Evolutionary conservation across 2,888 invertebrate genomes (phyloP).

Genomic region (Idaea dimidiata): DNA sequence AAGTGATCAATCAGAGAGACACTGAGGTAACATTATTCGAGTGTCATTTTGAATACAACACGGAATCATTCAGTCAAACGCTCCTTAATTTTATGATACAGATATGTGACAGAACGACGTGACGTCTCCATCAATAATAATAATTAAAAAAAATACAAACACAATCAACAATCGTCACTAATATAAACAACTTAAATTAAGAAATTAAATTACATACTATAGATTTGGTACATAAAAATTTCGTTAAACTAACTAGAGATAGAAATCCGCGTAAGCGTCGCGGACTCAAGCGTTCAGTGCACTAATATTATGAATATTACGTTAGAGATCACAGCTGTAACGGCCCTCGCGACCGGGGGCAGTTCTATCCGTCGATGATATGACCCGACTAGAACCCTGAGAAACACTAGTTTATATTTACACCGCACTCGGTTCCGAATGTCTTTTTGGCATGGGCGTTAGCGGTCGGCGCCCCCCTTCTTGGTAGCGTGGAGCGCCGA

Average conservation of each 20-base stretch:
- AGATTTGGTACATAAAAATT: conserved; percentile 79
- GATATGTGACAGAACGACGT: conserved; percentile 60
- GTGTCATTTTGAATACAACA: conserved; percentile 31
- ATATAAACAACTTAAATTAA: conserved; percentile 74
- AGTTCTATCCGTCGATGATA: conserved; percentile 69
- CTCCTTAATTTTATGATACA: conserved; percentile 48
- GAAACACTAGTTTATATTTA: conserved; percentile 69
- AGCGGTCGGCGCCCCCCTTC: conserved; percentile 78
- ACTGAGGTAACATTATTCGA: conserved; percentile 46
- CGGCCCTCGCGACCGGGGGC: conserved; percentile 45
- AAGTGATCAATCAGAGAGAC: conserved; percentile 32
- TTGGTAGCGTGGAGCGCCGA: conserved; percentile 88
- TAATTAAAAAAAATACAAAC: conserved; percentile 62
- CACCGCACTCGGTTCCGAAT: conserved; percentile 66
- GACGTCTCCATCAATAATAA: conserved; percentile 39
- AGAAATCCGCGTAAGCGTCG: conserved; percentile 46
- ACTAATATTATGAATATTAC: conserved; percentile 72
- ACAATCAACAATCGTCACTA: conserved; percentile 74
- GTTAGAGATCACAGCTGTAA: conserved; percentile 78
- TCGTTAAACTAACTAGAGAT: conserved; percentile 76
- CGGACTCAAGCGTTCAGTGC: conserved; percentile 66
- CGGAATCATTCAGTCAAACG: conserved; percentile 46
- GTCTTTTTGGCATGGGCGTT: conserved; percentile 75
- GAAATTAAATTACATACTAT: conserved; percentile 72
- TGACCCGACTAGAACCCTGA: conserved; percentile 71